Conservation (phyloP, 2,797 vertebrate species). For the Potorous gilbertii region DNA sequence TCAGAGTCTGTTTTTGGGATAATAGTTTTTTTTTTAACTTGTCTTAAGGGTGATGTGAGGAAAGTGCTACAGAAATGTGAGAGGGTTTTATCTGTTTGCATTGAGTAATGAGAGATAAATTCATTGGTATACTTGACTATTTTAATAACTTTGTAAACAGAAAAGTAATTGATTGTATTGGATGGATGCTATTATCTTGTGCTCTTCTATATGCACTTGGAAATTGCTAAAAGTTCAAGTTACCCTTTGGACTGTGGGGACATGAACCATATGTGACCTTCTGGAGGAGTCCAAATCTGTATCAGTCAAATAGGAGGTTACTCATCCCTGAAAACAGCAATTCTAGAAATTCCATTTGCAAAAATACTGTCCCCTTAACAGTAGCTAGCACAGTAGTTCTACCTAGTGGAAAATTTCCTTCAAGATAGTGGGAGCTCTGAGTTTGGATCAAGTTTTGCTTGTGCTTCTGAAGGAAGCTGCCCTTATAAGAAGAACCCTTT, state of each 20-base stretch:
- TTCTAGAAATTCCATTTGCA: not conserved
- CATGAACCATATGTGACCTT: not conserved
- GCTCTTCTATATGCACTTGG: not conserved
- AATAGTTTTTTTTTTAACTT: too few relatives aligned
- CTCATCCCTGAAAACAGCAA: not conserved
- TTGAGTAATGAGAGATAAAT: not conserved
- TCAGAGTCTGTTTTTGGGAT: too few relatives aligned
- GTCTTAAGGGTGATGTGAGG: not conserved
- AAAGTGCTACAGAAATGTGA: not conserved
- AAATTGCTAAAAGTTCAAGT: not conserved
- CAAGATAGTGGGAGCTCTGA: not conserved
- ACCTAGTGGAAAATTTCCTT: not conserved
- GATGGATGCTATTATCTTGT: not conserved
- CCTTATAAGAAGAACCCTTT: not conserved
- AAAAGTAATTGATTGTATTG: not conserved
- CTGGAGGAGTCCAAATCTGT: not conserved
- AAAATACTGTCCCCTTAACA: slow-evolving; percentile 19
- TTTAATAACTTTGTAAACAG: not conserved
- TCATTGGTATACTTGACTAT: not conserved
- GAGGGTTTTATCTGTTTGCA: not conserved
- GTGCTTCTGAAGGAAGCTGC: not conserved
- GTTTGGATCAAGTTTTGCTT: not conserved
- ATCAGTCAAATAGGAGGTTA: not conserved
- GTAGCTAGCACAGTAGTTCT: not conserved
- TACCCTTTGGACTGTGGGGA: not conserved